These are phyloP conservation scores for Notamacropus eugenii DNA, from an alignment of 2,797 vertebrate species.

Conservation along the genomic window DNA sequence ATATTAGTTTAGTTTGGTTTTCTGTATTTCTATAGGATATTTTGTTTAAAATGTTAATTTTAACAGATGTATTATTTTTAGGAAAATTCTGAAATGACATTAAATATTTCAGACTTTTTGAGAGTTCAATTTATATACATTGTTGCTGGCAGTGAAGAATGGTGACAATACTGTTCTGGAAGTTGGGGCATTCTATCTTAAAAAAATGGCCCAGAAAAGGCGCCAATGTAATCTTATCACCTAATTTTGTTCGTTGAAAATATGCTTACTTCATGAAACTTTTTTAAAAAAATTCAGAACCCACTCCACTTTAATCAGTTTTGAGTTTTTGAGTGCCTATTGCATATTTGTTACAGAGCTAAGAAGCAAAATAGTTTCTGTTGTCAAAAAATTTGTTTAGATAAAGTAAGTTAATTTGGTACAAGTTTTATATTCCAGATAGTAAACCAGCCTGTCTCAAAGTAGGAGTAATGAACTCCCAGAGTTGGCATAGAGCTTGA, in stretches of 20 bases:
- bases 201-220: not conserved
- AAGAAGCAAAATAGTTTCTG: not conserved
- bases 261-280: not conserved
- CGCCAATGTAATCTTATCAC: not conserved
- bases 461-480: not conserved
- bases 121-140: constrained; percentile 6
- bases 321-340: not conserved
- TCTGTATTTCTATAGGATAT: not conserved
- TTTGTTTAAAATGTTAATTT: constrained; percentile 36
- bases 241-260: not conserved
- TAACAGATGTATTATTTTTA: not conserved
- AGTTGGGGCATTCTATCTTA: not conserved
- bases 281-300: not conserved
- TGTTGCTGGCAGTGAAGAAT: not conserved
- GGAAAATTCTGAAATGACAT: constrained; percentile 1
- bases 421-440: not conserved
- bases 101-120: constrained; percentile 16
- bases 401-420: not conserved
- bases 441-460: not conserved
- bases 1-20: not conserved
- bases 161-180: constrained; percentile 3
- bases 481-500: not conserved
- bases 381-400: not conserved
- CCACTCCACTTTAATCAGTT: not conserved
- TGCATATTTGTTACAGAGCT: not conserved